A percentile compares a stretch with the other conserved stretches of the same genome.
phyloP scores from a whole-genome alignment of 2,797 vertebrate genomes.

The Bradypus variegatus region DNA sequence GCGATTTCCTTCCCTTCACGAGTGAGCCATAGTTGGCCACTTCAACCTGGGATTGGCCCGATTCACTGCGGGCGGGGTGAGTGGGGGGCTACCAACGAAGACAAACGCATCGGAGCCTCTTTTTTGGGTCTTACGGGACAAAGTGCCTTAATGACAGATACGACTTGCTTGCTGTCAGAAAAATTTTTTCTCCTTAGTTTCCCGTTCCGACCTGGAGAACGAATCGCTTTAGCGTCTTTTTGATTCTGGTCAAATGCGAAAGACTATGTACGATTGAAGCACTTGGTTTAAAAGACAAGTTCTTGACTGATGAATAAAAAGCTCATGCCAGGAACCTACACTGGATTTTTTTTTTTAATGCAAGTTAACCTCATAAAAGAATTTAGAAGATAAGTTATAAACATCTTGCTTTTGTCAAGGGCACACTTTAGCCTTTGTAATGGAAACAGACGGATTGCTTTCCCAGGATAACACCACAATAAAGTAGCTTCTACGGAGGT shows the following conservation, averaged over 20 bases:
- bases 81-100: not conserved
- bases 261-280: not conserved
- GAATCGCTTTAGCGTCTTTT: not conserved
- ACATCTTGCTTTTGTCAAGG: slow-evolving; percentile 40
- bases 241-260: not conserved
- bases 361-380: not conserved
- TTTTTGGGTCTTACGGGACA: not conserved
- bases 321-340: not conserved
- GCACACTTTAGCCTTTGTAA: slow-evolving; percentile 23
- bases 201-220: not conserved
- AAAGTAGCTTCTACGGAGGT: slow-evolving; percentile 1
- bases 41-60: not conserved
- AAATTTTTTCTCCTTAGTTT: not conserved
- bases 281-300: not conserved
- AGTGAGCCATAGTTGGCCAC: not conserved
- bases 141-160: not conserved
- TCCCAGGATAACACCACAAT: not conserved
- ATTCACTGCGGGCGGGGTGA: not conserved
- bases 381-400: not conserved
- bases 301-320: not conserved
- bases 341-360: not conserved
- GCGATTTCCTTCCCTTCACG: not conserved
- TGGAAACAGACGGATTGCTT: not conserved
- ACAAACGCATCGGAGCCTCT: not conserved
- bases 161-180: not conserved